Percentiles rank a stretch among this genome's conserved stretches.
Evolutionary conservation across 2,113 vertebrate species (phyloP).

Genomic region (Syrrhaptes paradoxus): DNA sequence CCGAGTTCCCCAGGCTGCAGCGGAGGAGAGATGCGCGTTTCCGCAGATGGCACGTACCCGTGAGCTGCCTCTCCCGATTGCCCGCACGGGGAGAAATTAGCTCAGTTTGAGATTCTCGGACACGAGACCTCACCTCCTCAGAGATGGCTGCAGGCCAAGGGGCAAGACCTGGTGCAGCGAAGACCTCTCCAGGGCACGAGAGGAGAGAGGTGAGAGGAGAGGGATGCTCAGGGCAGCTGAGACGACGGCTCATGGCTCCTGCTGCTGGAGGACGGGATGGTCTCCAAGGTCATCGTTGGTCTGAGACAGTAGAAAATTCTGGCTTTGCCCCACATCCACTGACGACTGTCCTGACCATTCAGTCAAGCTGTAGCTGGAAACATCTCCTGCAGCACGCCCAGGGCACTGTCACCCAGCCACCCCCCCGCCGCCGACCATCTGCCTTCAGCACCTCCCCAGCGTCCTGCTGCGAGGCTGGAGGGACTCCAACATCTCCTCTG

Average conservation of each 20-base stretch:
- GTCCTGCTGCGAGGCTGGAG: neutral
- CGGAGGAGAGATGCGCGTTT: neutral
- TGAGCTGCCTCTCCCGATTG: rapidly evolving
- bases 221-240: neutral
- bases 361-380: neutral
- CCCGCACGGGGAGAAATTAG: rapidly evolving
- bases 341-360: rapidly evolving
- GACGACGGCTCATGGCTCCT: neutral
- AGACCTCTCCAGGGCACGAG: rapidly evolving
- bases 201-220: neutral
- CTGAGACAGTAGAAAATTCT: neutral
- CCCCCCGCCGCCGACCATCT: no score
- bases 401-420: neutral
- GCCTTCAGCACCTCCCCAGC: neutral
- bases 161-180: neutral
- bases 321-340: rapidly evolving
- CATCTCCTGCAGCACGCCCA: neutral
- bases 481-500: neutral
- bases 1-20: rapidly evolving
- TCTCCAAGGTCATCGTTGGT: neutral
- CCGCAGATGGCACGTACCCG: neutral
- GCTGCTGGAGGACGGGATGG: neutral
- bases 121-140: neutral
- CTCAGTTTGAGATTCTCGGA: neutral
- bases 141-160: neutral